Base-by-base conservation (phyloP, 2,888 invertebrate species). In the Psococerastis gibbosa region DNA sequence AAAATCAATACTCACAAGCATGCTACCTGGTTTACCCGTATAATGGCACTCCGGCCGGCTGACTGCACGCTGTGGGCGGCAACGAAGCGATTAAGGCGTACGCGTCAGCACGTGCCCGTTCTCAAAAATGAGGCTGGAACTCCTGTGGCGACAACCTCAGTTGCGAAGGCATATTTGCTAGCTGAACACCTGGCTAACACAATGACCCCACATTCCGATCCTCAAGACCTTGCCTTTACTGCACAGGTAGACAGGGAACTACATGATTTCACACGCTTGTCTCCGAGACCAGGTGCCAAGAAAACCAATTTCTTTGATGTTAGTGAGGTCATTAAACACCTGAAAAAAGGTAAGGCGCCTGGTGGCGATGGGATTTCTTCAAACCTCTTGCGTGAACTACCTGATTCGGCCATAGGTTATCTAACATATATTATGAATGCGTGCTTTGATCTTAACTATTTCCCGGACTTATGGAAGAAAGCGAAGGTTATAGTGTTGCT, bases 381-480 rank as follows among this genome's bases (percentile, higher is more conserved):
- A 6, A 3, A 4, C 4, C 6, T 9, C 5, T 3, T 33, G 3
- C 15, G 17, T 6, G 5, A 3, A 17, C 43, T 15, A 23, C 46
- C 41, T n/a, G 23, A 13, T 6, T 17, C 3, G 41, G 43, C 38
- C n/a, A 27, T 18, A 13, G 22, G 27, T 18, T 20, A 23, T 13
- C 20, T 41, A 16, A 22, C 41, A 5, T 5, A 18, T 18, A 44
- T 45, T 23, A 43, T 43, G 22, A 47, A 43, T 22, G 33, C 43
- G 11, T 9, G 16, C 22, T 18, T 45, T 6, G 5, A 33, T 2
- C 15, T 43, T 9, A 11, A 16, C 3, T 46, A 44, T 47, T 52
- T 54, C 42, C 53, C 54, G 3, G 23, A 41, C 6, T 32, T 16
- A 17, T 52, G 51, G 53, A 56, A 52, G 48, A 47, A 33, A 2